Evolutionary conservation across 2,888 invertebrate genomes (phyloP), one percentile per base, ranked within the genome.

Genomic region (Agonopterix heracliana): DNA sequence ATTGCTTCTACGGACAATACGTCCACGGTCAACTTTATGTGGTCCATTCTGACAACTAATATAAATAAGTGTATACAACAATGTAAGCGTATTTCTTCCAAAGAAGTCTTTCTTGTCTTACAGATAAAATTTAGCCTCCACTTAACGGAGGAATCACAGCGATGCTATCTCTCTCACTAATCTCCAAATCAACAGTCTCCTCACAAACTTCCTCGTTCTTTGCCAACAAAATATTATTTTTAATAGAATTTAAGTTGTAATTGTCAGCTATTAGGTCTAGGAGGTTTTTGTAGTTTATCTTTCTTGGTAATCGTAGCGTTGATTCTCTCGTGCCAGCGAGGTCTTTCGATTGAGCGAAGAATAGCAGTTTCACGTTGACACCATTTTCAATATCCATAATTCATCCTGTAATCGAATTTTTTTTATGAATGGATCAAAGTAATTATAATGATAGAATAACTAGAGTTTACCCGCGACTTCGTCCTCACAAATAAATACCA

Each of bases 91-190:
- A 26, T 5, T 2, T 26, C 0, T 26, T 26, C 7, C 26, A 26
- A 5, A 26, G 26, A 26, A 7, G 38, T 38, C 8, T 17, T 17
- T 38, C 38, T 38, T 38, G n/a, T 38, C n/a, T 38, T 38, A 8
- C 1, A 11, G 10, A n/a, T 17, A 40, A 44, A 34, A 11, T 45
- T 51, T 91, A 95, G 64, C 98, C 98, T 64, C 98, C 98, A 82
- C 98, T 98, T 46, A 98, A 89, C 0, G 98, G 98, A 47, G 98
- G 98, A 69, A 98, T 98, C 10, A 98, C 90, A 54, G 98, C 98
- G 54, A 98, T 90, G 77, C 93, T 94, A 88, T 98, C 97, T 54
- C 91, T 92, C 26, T 91, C 86, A 40, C 89, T 89, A 5, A 96
- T 78, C 14, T 82, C 71, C 40, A 95, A 76, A 41, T 81, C 75